Base-by-base conservation (phyloP, 1,140 invertebrate species). In the Drosophila baimaii region DNA sequence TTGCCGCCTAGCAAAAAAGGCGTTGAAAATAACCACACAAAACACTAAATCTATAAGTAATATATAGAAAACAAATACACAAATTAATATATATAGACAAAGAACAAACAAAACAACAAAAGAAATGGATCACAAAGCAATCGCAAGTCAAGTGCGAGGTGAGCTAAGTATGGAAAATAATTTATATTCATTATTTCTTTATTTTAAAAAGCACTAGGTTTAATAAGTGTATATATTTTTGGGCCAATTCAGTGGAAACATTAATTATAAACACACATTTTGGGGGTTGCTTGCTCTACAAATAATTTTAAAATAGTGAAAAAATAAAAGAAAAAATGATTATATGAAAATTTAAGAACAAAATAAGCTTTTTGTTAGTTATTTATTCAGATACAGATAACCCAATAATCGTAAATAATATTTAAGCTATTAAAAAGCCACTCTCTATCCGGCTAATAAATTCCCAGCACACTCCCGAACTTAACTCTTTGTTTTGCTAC, bases 71-170 rank as follows among this genome's bases (percentile, higher is more conserved):
- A 41, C 46, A 56, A 66, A 19, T 55, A 39, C 55, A 56, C 33
- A 63, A 51, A 70, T 59, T 61, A 79, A 52, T 33, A 52, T 21
- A 57, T 43, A 66, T 64, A 44, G 27, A 68, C 64, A 74, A 65
- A 63, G 33, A 55, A 35, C 9, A 72, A 39, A 64, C 54, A 35
- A 63, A 80, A 33, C n/a, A 64, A 51, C 66, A 68, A 44, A 35
- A 52, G 44, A 71, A 79, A 91, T 91, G 90, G 90, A 91, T 91
- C 89, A 91, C 79, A 90, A 90, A 77, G 85, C 76, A 78, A 90
- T 91, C 83, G 85, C 90, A 81, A 91, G 90, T 90, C 74, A 91
- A 91, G 90, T 91, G 90, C 90, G 90, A 91, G 90, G 90, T 91
- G 85, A 91, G 90, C 80, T 86, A 86, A 86, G 83, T 86, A 86